Percentiles rank a stretch among this genome's conserved stretches.
phyloP scores from a whole-genome alignment of 2,888 invertebrate species.

The Thymelicus lineola region DNA sequence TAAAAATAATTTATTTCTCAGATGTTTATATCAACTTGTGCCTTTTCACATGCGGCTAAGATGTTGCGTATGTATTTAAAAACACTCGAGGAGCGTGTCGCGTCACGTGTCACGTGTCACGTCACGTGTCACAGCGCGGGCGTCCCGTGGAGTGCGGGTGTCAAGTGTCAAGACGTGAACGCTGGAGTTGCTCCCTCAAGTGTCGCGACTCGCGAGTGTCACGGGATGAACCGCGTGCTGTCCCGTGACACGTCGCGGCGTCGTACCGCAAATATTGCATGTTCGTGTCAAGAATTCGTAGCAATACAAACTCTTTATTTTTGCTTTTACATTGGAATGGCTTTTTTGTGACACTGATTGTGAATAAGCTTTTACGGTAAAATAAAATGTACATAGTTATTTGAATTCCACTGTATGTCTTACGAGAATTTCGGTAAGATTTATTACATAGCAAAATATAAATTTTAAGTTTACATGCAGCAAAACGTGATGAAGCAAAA shows the following conservation, averaged over 20 bases:
- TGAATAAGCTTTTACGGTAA: too few species aligned
- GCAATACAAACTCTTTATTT: not conserved
- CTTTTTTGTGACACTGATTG: too few species aligned
- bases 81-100: slow-evolving; percentile 16
- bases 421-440: too few species aligned
- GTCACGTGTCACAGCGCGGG: slow-evolving; percentile 4
- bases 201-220: slow-evolving; percentile 18
- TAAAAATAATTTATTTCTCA: too few species aligned
- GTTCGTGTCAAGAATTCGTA: not conserved
- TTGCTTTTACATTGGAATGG: too few species aligned
- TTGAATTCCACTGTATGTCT: too few species aligned
- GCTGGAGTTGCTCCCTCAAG: slow-evolving; percentile 21
- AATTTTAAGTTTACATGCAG: too few species aligned
- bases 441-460: too few species aligned
- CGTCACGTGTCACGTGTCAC: slow-evolving; percentile 14
- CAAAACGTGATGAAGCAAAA: too few species aligned
- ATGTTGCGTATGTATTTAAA: slow-evolving; percentile 19
- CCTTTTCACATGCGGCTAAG: not conserved
- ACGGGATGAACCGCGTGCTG: slow-evolving; percentile 3
- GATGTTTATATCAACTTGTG: not conserved
- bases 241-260: not conserved
- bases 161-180: slow-evolving; percentile 20
- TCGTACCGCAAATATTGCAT: slow-evolving; percentile 10
- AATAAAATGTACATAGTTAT: too few species aligned
- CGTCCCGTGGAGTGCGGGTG: slow-evolving; percentile 17